phyloP scores from a whole-genome alignment of 2,113 vertebrate species.

The Leptosomus discolor region DNA sequence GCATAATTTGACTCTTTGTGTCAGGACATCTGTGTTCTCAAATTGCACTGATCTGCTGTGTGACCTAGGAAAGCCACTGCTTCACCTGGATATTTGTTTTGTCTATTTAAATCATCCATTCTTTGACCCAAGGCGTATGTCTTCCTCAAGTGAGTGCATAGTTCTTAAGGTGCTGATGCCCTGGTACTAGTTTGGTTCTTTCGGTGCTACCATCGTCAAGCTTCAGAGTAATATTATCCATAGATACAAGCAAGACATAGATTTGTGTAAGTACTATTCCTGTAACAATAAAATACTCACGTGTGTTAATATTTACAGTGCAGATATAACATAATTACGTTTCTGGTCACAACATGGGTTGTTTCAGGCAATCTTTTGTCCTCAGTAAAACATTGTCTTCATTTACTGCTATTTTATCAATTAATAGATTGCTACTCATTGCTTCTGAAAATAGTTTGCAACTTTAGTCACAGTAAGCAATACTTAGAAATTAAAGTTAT shows the following conservation, averaged over 20 bases:
- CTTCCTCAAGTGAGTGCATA: background rate
- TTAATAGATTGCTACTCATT: background rate
- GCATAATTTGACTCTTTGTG: background rate
- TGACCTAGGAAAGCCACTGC: background rate
- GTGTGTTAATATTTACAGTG: background rate
- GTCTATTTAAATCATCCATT: background rate
- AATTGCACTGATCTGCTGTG: background rate
- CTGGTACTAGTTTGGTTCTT: background rate
- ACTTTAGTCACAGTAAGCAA: background rate
- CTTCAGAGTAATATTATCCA: background rate
- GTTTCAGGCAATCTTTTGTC: background rate
- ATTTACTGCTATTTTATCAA: background rate
- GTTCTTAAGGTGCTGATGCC: background rate
- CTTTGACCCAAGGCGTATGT: background rate
- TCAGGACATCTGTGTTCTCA: background rate
- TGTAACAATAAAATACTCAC: background rate
- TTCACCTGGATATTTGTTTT: background rate
- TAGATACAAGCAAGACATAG: background rate
- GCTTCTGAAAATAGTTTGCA: background rate
- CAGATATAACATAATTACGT: background rate
- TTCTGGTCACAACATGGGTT: background rate
- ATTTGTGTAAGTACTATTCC: background rate
- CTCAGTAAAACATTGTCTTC: background rate
- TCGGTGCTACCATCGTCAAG: background rate
- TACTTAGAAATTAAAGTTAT: background rate